phyloP scores from a whole-genome alignment of 1,140 invertebrate species.

The Drosophila navojoa region DNA sequence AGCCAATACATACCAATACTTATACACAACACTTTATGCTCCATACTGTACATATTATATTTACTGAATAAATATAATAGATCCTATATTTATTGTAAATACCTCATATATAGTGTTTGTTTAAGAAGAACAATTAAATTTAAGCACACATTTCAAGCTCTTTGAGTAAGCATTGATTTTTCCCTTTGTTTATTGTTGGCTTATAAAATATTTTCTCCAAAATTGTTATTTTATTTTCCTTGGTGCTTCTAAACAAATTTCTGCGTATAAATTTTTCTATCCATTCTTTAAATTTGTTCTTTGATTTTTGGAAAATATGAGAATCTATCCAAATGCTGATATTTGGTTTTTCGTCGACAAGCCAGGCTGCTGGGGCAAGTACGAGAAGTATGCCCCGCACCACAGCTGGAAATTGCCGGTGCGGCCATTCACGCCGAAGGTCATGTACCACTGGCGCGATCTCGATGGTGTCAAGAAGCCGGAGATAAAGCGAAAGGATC shows the following conservation, averaged over 20 bases:
- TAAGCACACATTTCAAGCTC: too few relatives aligned
- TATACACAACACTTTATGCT: too few relatives aligned
- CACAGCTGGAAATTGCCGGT: slow-evolving; percentile 55
- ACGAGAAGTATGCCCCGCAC: slow-evolving; percentile 36
- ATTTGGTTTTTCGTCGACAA: slow-evolving; percentile 60
- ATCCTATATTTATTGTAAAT: too few relatives aligned
- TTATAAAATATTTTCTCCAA: too few relatives aligned
- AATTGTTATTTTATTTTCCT: neutral
- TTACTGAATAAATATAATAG: too few relatives aligned
- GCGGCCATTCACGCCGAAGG: slow-evolving; percentile 16
- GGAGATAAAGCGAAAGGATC: slow-evolving; percentile 45
- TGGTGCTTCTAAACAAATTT: neutral
- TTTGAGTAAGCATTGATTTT: neutral
- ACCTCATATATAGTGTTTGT: too few relatives aligned
- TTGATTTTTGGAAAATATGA: slow-evolving; percentile 41
- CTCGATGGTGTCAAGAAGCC: slow-evolving; percentile 43
- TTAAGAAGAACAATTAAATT: too few relatives aligned
- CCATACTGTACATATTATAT: too few relatives aligned
- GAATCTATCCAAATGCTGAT: slow-evolving; percentile 50
- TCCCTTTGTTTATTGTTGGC: too few relatives aligned
- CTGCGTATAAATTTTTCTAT: neutral
- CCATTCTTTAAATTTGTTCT: neutral
- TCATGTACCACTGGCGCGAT: slow-evolving; percentile 67
- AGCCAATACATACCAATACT: too few relatives aligned
- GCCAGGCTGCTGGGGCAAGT: slow-evolving; percentile 45